Base-by-base conservation (phyloP, 2,888 invertebrate genomes). In the Mylabris sibirica region DNA sequence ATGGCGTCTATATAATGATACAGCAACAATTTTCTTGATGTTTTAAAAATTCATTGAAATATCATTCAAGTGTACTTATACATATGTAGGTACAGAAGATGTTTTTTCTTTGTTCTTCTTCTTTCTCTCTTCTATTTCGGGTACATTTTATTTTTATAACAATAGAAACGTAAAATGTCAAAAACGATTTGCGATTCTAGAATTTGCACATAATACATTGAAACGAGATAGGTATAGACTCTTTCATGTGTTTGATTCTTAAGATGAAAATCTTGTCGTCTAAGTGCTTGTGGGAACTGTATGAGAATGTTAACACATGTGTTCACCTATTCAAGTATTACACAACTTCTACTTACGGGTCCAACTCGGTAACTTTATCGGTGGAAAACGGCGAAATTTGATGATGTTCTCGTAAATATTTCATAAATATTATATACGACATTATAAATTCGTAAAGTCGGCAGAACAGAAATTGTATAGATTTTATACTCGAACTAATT, bases 261-360 rank as follows among this genome's bases (percentile, higher is more conserved):
- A 81, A 84, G 83, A 83, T 81, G 82, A 83, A 83, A 84, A 82
- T 81, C 83, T 82, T 83, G 84, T 84, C 82, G 78, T 78, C 79
- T 81, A 81, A 82, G 82, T 82, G 82, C 81, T 80, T 80, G 81
- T 78, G 80, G 81, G 81, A 82, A 82, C 82, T 79, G 77, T 78
- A 77, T 83, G 83, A 81, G 84, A 84, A 81, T 82, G 80, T 80
- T 79, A 79, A 81, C 84, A 84, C 81, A 79, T 84, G 83, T 80
- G 82, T 74, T 79, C 76, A 71, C 74, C 76, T 74, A 76, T 78
- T 77, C 76, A 74, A 74, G 71, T 17, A 17, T 44, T 44, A 44
- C 44, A 44, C 44, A 44, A 44, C 44, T 4, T 44, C 44, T 44
- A 17, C 17, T 44, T 44, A 44, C n/a, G 8, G 38, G 4, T 44